Percentiles rank a stretch among this genome's conserved stretches.
Evolutionary conservation across 2,797 vertebrate species (phyloP).

Genomic region (Tapirus indicus): DNA sequence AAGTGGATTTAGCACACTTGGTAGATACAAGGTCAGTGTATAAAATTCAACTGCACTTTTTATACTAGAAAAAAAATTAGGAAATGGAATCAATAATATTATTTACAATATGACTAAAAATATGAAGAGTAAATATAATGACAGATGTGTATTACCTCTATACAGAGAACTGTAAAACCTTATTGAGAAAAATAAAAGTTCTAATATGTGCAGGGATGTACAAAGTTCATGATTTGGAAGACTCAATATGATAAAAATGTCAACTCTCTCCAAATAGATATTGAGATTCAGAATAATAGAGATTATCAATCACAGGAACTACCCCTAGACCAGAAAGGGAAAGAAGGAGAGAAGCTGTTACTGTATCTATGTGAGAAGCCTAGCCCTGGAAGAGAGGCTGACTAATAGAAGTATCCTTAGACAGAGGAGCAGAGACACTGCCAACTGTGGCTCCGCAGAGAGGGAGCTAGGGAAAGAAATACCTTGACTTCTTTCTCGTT

Average conservation of each 20-base stretch:
- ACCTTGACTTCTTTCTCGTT: background rate
- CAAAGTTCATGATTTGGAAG: background rate
- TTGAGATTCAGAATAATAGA: background rate
- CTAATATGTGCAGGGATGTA: background rate
- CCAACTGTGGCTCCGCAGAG: background rate
- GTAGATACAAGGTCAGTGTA: background rate
- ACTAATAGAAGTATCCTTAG: background rate
- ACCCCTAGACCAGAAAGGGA: background rate
- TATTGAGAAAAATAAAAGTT: constrained; percentile 22
- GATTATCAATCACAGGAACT: background rate
- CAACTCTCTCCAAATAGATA: background rate
- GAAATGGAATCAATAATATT: background rate
- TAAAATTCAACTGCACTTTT: background rate
- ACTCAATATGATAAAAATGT: background rate
- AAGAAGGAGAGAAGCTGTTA: background rate
- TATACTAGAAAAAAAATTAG: background rate
- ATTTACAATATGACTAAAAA: background rate
- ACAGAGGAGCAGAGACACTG: background rate
- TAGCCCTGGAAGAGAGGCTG: background rate
- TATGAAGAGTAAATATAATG: background rate
- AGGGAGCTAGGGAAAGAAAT: background rate
- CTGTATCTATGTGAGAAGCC: background rate
- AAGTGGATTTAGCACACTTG: background rate
- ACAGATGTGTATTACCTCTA: background rate
- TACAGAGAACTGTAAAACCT: background rate